Conservation (phyloP, 2,888 invertebrate genomes). For the Agonopterix subpropinquella region DNA sequence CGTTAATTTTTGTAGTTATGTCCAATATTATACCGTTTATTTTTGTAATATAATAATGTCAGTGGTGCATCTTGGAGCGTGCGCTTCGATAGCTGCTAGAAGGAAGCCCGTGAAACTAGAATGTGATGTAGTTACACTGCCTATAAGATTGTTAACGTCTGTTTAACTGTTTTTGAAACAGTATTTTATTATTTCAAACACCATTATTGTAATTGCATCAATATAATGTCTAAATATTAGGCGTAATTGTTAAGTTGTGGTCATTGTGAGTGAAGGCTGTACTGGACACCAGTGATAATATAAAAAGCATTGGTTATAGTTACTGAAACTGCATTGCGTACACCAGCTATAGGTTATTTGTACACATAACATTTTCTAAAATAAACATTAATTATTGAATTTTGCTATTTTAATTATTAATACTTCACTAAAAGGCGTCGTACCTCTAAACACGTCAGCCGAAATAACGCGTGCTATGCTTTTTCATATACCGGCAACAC, state of each 20-base stretch:
- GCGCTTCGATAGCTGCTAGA: constrained; percentile 27
- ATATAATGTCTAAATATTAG: constrained; percentile 1
- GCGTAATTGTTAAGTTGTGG: constrained; percentile 9
- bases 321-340: constrained; percentile 35
- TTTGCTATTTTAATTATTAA: constrained; percentile 5
- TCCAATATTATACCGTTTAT: background rate
- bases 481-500: no score
- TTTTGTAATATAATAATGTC: background rate
- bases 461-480: no score
- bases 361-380: constrained; percentile 61
- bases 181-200: constrained; percentile 28
- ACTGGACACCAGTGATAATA: constrained; percentile 25
- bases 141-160: constrained; percentile 22
- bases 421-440: no score
- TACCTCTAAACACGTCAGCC: no score
- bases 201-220: constrained; percentile 5
- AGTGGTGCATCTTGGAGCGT: constrained; percentile 16
- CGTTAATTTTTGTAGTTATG: background rate
- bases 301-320: constrained; percentile 25
- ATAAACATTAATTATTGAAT: constrained; percentile 42
- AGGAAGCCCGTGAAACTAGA: constrained; percentile 8
- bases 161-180: constrained; percentile 44
- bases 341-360: constrained; percentile 61
- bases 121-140: constrained; percentile 36
- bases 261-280: constrained; percentile 8